Base-by-base conservation (phyloP, 1,140 invertebrate genomes). In the Rhizoglyphus robini region DNA sequence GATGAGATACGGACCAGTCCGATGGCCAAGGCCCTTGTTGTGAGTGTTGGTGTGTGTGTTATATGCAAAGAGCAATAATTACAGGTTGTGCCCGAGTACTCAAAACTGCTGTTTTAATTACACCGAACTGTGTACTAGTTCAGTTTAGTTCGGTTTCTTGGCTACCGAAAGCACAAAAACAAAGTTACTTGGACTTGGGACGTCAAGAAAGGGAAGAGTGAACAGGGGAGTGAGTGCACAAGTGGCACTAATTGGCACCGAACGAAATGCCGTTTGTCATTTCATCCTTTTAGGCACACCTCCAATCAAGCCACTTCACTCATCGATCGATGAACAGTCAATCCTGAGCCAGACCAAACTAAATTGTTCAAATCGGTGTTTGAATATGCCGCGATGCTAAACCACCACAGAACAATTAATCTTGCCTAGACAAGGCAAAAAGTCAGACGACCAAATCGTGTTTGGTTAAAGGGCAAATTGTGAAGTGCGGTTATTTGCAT, bases 61-160 rank as follows among this genome's bases (percentile, higher is more conserved):
- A 54, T 54, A 54, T 54, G 51, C 51, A 54, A 54, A 54, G 5
- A 23, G 51, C 51, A 25, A 25, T 54, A 54, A 54, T 54, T 54
- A 54, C 51, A 54, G 51, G 51, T 54, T 54, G 51, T 23, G 20
- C 51, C 15, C 51, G 23, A 54, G 20, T 54, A 23, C 8, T 27
- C 41, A 15, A 46, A 46, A 46, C 41, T 46, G 23, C 41, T 46
- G 41, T 23, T 23, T 23, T 46, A 15, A 15, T n/a, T n/a, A n/a
- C n/a, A n/a, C n/a, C n/a, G n/a, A 15, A 46, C 41, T 46, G 41
- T 46, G 15, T 46, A n/a, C n/a, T n/a, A n/a, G n/a, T n/a, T n/a
- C n/a, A n/a, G n/a, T n/a, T n/a, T n/a, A n/a, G n/a, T n/a, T n/a
- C n/a, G n/a, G n/a, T n/a, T n/a, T n/a, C n/a, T n/a, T n/a, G n/a